These are phyloP conservation scores for Polypedilum pembai DNA, from an alignment of 1,140 invertebrate genomes.

Conservation along the genomic window DNA sequence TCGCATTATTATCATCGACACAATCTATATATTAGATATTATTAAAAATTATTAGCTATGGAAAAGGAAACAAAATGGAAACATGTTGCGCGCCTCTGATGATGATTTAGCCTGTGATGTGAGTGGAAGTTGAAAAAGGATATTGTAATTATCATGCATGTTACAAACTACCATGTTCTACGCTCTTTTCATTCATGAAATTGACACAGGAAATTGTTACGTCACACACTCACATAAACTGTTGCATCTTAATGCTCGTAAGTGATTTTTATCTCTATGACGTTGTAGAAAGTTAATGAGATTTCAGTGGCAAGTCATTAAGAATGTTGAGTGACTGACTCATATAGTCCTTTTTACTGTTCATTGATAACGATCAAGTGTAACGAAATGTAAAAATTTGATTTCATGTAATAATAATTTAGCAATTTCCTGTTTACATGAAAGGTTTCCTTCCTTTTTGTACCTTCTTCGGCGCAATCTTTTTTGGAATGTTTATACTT, in stretches of 20 bases:
- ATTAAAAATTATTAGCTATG: constrained; percentile 10
- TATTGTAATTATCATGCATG: constrained; percentile 26
- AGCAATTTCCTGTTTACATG: constrained; percentile 22
- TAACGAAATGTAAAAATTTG: constrained; percentile 14
- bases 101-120: neutral
- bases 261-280: neutral
- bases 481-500: neutral
- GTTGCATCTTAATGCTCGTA: neutral
- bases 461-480: neutral
- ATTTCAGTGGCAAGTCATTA: neutral
- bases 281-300: neutral
- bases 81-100: neutral
- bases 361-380: constrained; percentile 25
- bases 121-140: constrained; percentile 22
- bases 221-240: neutral
- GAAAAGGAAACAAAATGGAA: neutral
- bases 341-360: constrained; percentile 2
- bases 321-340: neutral
- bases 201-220: constrained; percentile 27
- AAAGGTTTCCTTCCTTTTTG: neutral
- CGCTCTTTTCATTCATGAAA: neutral
- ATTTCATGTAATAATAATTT: constrained; percentile 23
- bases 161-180: neutral
- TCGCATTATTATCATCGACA: constrained; percentile 2
- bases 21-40: neutral